These are phyloP conservation scores for Pinctada fucata DNA, from an alignment of 2,888 invertebrate genomes.

Conservation along the genomic window DNA sequence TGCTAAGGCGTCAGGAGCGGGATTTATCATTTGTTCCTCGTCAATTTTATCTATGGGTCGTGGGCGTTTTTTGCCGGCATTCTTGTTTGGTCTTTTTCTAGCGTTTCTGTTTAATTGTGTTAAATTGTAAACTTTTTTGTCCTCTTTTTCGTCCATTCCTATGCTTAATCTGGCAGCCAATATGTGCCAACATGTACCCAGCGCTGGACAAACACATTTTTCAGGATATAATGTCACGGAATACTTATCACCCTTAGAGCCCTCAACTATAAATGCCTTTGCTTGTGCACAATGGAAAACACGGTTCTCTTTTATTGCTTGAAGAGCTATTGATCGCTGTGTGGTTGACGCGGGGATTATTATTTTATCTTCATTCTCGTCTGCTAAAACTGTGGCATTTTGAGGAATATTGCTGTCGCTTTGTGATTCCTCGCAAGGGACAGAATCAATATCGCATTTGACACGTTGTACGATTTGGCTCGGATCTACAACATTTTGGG, in stretches of 20 bases:
- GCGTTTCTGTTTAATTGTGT: constrained; percentile 23
- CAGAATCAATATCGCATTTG: neutral
- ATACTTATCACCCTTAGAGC: constrained; percentile 26
- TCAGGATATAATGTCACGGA: constrained; percentile 30
- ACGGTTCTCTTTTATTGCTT: constrained; percentile 14
- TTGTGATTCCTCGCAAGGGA: neutral
- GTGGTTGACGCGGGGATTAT: neutral
- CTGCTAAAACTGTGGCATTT: neutral
- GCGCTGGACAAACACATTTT: constrained; percentile 28
- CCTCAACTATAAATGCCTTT: constrained; percentile 34
- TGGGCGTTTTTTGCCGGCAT: constrained; percentile 18
- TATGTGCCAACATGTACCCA: constrained; percentile 35
- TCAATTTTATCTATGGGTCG: neutral
- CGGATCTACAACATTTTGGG: neutral
- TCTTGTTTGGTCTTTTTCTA: constrained; percentile 26
- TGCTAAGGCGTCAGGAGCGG: neutral
- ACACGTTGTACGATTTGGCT: neutral
- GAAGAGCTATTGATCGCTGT: constrained; percentile 18
- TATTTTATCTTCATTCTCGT: neutral
- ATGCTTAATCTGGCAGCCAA: constrained; percentile 29
- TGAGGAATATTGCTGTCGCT: neutral
- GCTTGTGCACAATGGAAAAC: constrained; percentile 27
- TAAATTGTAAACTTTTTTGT: constrained; percentile 24
- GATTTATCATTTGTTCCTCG: neutral
- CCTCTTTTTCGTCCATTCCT: constrained; percentile 9